Percentiles rank a stretch among this genome's conserved stretches.
Conservation (phyloP, 2,797 vertebrate genomes). For the Silurus aristotelis region DNA sequence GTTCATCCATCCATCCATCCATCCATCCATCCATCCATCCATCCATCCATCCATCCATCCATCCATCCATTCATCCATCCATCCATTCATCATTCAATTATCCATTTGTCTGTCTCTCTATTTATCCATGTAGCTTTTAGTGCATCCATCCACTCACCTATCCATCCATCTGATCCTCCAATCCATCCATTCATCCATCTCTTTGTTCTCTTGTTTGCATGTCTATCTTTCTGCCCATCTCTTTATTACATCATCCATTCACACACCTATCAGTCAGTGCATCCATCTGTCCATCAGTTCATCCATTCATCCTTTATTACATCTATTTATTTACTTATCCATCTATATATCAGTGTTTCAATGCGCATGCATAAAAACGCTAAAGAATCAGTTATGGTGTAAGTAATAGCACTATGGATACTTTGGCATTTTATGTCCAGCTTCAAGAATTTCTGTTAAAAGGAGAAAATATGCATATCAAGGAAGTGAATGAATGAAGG, state of each 20-base stretch:
- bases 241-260: not conserved
- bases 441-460: no score
- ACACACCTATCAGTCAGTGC: not conserved
- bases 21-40: not conserved
- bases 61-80: not conserved
- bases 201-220: not conserved
- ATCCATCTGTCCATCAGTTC: not conserved
- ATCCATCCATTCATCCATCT: not conserved
- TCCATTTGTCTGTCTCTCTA: not conserved
- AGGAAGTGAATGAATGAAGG: no score
- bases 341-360: not conserved
- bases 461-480: no score
- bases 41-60: not conserved
- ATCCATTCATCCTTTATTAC: not conserved
- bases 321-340: not conserved
- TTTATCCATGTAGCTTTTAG: not conserved
- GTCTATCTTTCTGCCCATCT: not conserved
- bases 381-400: no score
- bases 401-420: no score
- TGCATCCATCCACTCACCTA: not conserved
- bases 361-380: no score
- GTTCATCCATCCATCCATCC: not conserved
- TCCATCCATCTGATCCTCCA: not conserved
- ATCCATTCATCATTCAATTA: not conserved
- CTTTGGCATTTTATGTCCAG: no score